These are phyloP conservation scores for Apocheima hispidaria DNA, from an alignment of 2,888 invertebrate species.

Conservation along the genomic window DNA sequence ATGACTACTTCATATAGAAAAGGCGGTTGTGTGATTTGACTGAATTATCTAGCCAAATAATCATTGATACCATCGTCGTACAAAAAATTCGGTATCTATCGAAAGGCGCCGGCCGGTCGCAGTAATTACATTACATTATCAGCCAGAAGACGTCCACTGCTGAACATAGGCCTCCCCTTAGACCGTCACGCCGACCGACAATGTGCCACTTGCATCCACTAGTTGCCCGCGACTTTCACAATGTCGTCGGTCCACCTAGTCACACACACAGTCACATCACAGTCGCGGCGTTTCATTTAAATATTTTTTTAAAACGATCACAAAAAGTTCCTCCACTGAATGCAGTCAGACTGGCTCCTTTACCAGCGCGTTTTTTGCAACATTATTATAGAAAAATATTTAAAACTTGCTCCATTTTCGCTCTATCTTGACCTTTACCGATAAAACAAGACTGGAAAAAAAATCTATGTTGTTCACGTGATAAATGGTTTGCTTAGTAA, in stretches of 20 bases:
- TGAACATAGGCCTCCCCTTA: too few species aligned
- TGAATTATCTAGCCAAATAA: not conserved
- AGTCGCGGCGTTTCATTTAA: constrained; percentile 32
- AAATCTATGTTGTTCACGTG: constrained; percentile 21
- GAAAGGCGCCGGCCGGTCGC: constrained; percentile 23
- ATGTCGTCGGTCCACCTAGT: too few species aligned
- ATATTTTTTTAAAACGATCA: constrained; percentile 37
- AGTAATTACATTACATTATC: too few species aligned
- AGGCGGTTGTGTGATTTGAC: too few species aligned
- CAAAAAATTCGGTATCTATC: constrained; percentile 23
- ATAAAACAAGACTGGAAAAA: constrained; percentile 27
- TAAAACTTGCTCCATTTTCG: constrained; percentile 39
- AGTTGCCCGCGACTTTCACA: too few species aligned
- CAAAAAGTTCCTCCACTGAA: constrained; percentile 34
- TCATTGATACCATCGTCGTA: constrained; percentile 9
- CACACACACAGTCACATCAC: too few species aligned
- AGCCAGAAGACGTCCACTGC: too few species aligned
- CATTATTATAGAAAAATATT: constrained; percentile 25
- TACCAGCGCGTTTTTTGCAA: constrained; percentile 24
- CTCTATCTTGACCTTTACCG: constrained; percentile 36
- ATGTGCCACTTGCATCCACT: too few species aligned
- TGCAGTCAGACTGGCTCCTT: constrained; percentile 39
- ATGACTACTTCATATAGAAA: too few species aligned
- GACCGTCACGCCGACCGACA: too few species aligned
- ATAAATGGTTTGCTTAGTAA: constrained; percentile 16